These are phyloP conservation scores for Drosophila tropicalis DNA, from an alignment of 1,140 invertebrate species.

Conservation along the genomic window DNA sequence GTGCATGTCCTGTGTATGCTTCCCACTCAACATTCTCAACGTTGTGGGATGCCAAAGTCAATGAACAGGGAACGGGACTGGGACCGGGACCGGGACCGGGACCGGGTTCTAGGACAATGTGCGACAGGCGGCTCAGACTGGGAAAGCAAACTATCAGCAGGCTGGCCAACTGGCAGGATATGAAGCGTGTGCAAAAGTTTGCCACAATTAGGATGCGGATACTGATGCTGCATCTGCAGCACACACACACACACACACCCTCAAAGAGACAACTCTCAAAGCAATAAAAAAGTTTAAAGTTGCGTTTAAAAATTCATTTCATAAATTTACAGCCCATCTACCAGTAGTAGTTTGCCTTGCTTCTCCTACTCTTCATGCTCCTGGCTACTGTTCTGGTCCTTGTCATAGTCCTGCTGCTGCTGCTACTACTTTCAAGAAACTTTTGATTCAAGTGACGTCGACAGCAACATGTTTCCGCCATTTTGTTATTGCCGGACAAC, in stretches of 20 bases:
- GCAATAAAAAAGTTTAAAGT: constrained; percentile 81
- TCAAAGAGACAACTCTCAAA: constrained; percentile 36
- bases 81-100: constrained; percentile 32
- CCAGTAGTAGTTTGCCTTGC: constrained; percentile 1
- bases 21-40: constrained; percentile 41
- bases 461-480: constrained; percentile 77
- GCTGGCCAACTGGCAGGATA: constrained; percentile 44
- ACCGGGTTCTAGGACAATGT: constrained; percentile 19
- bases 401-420: background rate
- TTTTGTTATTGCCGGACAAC: constrained; percentile 72
- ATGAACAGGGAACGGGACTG: constrained; percentile 64
- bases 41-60: constrained; percentile 71
- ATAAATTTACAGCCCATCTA: constrained; percentile 59
- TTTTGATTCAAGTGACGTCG: constrained; percentile 64
- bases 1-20: constrained; percentile 60
- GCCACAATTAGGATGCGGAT: constrained; percentile 73
- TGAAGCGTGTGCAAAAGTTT: constrained; percentile 74
- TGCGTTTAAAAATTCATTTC: constrained; percentile 77
- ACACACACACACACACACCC: background rate
- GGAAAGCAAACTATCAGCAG: constrained; percentile 17
- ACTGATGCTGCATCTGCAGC: constrained; percentile 13
- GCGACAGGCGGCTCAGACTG: constrained; percentile 34
- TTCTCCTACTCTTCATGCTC: background rate
- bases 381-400: background rate
- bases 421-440: background rate